Conservation (phyloP, 23 tunicate genomes). For the Ascidia mentula region DNA sequence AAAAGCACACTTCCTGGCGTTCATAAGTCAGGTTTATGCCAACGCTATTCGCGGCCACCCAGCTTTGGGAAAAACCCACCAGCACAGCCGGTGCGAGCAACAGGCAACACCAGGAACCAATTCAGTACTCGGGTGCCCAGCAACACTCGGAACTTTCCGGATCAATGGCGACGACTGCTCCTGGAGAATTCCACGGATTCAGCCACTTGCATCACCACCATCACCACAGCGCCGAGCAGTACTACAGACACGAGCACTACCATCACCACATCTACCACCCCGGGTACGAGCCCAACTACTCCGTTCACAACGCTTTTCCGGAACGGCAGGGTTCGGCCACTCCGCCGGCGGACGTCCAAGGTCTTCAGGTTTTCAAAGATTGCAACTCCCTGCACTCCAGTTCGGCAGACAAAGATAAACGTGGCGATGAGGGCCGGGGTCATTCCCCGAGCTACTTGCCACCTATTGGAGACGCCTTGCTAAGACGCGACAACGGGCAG, state of each 20-base stretch:
- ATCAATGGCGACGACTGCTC: constrained; percentile 73
- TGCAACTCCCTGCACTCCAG: not conserved
- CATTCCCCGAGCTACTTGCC: constrained; percentile 43
- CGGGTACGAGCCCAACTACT: not conserved
- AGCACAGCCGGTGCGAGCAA: not conserved
- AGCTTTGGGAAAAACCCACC: not conserved
- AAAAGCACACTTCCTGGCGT: not conserved
- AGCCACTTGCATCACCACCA: constrained; percentile 33
- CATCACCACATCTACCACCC: constrained; percentile 43
- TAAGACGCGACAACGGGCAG: constrained; percentile 36
- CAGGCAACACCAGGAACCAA: not conserved
- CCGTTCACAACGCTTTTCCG: not conserved
- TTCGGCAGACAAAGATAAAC: not conserved
- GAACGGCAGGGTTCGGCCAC: not conserved
- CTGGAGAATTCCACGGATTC: constrained; percentile 54
- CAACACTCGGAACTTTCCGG: not conserved
- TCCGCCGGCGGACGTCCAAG: not conserved
- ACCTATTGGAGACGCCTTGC: constrained; percentile 63
- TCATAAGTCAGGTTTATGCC: constrained; percentile 3
- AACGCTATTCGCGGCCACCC: not conserved
- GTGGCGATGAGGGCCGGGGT: constrained; percentile 1
- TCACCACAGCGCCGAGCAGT: constrained; percentile 38
- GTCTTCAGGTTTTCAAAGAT: not conserved
- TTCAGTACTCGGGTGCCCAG: too few species aligned
- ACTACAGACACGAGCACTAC: constrained; percentile 45